Conservation (phyloP, 37 sponge, comb jelly and placozoan species). For the Hexactinellida sp. region DNA sequence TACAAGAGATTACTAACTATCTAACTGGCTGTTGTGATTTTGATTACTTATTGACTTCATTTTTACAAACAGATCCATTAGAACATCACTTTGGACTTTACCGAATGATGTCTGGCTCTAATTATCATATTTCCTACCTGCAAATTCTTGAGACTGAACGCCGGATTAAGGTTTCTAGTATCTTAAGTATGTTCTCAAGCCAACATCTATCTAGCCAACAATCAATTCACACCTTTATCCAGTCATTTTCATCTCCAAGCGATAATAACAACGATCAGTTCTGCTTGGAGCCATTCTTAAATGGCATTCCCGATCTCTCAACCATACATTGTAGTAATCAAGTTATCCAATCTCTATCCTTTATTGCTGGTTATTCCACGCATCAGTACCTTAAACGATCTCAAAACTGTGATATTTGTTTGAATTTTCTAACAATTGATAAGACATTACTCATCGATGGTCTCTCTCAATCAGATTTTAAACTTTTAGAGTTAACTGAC, state of each 20-base stretch:
- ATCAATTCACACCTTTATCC: not conserved
- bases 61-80: too few relatives aligned
- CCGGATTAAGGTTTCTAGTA: not conserved
- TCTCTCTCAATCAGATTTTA: too few relatives aligned
- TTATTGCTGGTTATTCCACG: not conserved
- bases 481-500: not conserved
- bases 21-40: too few relatives aligned
- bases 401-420: not conserved
- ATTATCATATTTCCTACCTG: too few relatives aligned
- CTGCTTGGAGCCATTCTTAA: not conserved
- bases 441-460: not conserved
- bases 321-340: not conserved
- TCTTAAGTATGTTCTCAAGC: not conserved
- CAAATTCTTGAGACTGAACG: not conserved
- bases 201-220: not conserved
- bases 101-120: too few relatives aligned
- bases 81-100: too few relatives aligned
- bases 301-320: not conserved
- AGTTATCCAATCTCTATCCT: not conserved
- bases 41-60: too few relatives aligned
- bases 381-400: constrained; percentile 1
- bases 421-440: not conserved
- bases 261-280: not conserved
- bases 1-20: too few relatives aligned
- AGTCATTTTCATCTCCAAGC: not conserved